Conservation (phyloP, 2,113 vertebrate genomes). For the Cyanoramphus novaezelandiae region DNA sequence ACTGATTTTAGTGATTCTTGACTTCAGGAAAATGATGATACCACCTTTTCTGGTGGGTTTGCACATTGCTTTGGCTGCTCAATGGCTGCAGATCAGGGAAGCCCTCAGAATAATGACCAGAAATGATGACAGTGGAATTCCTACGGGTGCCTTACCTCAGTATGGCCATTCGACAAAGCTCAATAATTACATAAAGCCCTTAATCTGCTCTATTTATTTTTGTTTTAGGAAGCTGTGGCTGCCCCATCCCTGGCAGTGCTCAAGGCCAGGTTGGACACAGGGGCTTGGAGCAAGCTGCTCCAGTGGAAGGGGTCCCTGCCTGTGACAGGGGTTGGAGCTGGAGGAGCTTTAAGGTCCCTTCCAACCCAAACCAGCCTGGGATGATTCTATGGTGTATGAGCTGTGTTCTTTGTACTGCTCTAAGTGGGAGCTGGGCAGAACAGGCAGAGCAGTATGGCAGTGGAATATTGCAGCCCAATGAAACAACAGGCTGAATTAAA, state of each 20-base stretch:
- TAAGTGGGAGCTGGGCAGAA: neutral
- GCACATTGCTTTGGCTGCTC: neutral
- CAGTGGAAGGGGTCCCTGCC: neutral
- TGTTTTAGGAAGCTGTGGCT: neutral
- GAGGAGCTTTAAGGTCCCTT: fast-evolving
- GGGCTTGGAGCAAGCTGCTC: neutral
- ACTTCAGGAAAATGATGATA: neutral
- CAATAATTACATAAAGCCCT: neutral
- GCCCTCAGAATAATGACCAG: neutral
- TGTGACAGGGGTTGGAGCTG: fast-evolving
- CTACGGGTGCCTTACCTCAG: neutral
- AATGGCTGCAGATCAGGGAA: neutral
- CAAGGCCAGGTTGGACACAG: neutral
- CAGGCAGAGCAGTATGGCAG: neutral
- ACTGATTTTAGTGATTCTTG: neutral
- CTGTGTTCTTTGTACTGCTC: neutral
- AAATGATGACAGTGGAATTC: neutral
- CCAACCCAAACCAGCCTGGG: neutral
- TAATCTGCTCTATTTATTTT: neutral
- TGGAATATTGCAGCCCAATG: neutral
- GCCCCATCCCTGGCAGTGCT: neutral
- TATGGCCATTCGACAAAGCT: neutral
- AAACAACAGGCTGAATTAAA: neutral
- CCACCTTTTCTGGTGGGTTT: neutral
- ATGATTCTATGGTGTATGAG: neutral